These are phyloP conservation scores for Pristionchus arcanus DNA, from an alignment of 2,888 invertebrate species.

Conservation along the genomic window DNA sequence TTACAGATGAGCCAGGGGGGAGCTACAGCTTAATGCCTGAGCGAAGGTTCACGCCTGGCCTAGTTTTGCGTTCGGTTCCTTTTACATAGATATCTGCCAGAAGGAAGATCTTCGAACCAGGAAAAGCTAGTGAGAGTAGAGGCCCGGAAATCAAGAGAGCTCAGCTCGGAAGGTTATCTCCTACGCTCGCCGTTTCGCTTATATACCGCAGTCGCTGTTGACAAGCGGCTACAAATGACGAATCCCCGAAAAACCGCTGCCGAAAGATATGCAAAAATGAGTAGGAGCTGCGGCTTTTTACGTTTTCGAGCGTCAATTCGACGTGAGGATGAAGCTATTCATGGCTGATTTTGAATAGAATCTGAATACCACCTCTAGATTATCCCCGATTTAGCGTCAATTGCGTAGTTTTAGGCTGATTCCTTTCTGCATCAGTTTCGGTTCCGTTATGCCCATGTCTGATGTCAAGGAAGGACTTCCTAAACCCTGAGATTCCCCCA, in stretches of 20 bases:
- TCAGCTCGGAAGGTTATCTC: not conserved
- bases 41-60: no score
- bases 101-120: no score
- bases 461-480: not conserved
- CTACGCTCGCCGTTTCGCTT: not conserved
- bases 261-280: not conserved
- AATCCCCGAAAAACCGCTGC: not conserved
- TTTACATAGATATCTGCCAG: no score
- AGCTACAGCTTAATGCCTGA: no score
- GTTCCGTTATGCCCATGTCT: conserved; percentile 1
- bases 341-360: not conserved
- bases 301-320: not conserved
- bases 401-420: not conserved
- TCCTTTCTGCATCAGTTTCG: not conserved
- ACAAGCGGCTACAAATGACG: conserved; percentile 13
- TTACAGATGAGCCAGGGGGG: no score
- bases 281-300: not conserved
- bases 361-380: not conserved
- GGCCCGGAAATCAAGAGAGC: not conserved
- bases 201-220: not conserved
- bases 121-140: no score
- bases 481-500: not conserved
- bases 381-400: not conserved
- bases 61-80: no score
- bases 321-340: not conserved